These are phyloP conservation scores for Scaptomyza pallida DNA, from an alignment of 1,140 invertebrate genomes.

Conservation along the genomic window DNA sequence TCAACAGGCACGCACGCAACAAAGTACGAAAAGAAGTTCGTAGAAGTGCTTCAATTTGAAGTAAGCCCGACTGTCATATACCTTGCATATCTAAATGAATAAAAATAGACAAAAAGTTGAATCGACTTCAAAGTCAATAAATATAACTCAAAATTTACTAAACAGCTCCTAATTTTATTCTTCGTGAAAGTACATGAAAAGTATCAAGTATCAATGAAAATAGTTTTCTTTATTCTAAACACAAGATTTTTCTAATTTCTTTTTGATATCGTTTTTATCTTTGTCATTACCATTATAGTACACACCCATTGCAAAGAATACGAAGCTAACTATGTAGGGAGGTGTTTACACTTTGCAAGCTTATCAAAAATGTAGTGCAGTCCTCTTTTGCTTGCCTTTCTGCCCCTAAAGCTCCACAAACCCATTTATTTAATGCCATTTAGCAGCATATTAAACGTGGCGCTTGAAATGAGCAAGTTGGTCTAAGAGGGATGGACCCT, in stretches of 20 bases:
- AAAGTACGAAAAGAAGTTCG: slow-evolving; percentile 8
- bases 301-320: slow-evolving; percentile 7
- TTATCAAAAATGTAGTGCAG: slow-evolving; percentile 64
- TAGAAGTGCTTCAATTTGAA: not conserved
- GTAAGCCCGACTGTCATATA: not conserved
- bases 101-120: not conserved
- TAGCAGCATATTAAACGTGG: slow-evolving; percentile 80
- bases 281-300: not conserved
- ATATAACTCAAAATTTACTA: too few species aligned
- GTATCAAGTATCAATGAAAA: too few species aligned
- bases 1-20: slow-evolving; percentile 40
- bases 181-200: too few species aligned
- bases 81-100: not conserved
- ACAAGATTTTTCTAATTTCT: too few species aligned
- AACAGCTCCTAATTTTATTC: too few species aligned
- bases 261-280: too few species aligned
- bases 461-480: slow-evolving; percentile 75
- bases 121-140: too few species aligned
- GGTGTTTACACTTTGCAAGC: slow-evolving; percentile 68
- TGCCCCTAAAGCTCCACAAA: not conserved
- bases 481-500: slow-evolving; percentile 23
- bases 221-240: too few species aligned
- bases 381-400: slow-evolving; percentile 1
- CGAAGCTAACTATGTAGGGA: slow-evolving; percentile 52
- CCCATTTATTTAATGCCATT: slow-evolving; percentile 67